Percentiles rank a stretch among this genome's conserved stretches.
Conservation (phyloP, 2,797 vertebrate species). For the Rhinogobio ventralis region DNA sequence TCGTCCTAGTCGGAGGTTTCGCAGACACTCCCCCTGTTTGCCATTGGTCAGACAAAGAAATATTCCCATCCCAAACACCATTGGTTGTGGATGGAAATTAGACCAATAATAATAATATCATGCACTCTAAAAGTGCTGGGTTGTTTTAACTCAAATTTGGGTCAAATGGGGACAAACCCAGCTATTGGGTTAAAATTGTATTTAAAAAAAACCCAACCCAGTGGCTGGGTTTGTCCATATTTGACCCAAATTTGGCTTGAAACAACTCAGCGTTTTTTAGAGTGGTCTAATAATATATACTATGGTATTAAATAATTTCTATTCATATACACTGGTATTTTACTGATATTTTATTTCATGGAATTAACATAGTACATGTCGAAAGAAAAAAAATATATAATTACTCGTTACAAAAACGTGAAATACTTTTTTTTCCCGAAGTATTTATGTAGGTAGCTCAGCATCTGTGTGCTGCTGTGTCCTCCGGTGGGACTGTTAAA, state of each 20-base stretch:
- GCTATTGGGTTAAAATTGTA: no score
- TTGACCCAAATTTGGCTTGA: no score
- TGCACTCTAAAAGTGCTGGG: not conserved
- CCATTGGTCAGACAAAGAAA: not conserved
- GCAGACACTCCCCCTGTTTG: not conserved
- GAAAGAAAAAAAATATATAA: not conserved
- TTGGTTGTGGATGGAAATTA: not conserved
- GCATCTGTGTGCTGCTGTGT: conserved; percentile 11
- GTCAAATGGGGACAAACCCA: no score
- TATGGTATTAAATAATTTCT: not conserved
- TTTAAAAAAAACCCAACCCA: no score
- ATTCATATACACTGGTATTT: not conserved
- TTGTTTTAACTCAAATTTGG: no score
- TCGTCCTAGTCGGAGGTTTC: not conserved
- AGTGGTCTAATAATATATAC: no score
- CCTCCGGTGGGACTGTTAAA: conserved; percentile 6
- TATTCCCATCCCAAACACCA: not conserved
- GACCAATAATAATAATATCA: not conserved
- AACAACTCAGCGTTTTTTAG: no score
- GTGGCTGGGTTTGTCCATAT: no score
- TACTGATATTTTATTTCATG: not conserved
- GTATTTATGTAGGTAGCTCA: not conserved
- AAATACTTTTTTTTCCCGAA: not conserved
- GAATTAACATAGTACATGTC: not conserved
- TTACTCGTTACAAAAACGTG: not conserved